Evolutionary conservation across 2,888 invertebrate species (phyloP).

Genomic region (Drosophila parthenogenetica): DNA sequence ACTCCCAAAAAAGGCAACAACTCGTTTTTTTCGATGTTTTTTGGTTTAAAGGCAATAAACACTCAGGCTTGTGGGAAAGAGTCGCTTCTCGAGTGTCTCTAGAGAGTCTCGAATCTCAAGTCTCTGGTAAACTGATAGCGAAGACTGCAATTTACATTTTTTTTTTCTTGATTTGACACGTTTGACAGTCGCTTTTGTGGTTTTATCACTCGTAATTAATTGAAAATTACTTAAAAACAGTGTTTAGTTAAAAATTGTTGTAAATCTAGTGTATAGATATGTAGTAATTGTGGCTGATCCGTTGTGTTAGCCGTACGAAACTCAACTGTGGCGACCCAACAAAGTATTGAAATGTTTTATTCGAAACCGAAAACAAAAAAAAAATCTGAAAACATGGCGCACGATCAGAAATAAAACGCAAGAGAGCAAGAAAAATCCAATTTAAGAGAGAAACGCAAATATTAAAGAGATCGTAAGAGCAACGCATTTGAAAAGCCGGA

Average conservation of each 20-base stretch:
- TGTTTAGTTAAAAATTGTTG: constrained; percentile 31
- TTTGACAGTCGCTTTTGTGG: constrained; percentile 61
- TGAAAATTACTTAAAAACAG: constrained; percentile 41
- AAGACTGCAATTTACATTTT: constrained; percentile 40
- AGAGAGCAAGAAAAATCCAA: constrained; percentile 40
- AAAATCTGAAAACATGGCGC: constrained; percentile 63
- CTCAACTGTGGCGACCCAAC: constrained; percentile 71
- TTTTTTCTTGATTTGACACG: constrained; percentile 53
- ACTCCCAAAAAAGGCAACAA: constrained; percentile 45
- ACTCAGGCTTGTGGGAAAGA: constrained; percentile 26
- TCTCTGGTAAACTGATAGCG: constrained; percentile 66
- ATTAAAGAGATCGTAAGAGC: constrained; percentile 21
- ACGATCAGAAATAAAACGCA: constrained; percentile 72
- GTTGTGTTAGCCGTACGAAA: constrained; percentile 71
- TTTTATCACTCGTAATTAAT: constrained; percentile 36
- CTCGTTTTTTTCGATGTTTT: constrained; percentile 37
- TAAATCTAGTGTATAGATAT: constrained; percentile 5
- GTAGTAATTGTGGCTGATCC: constrained; percentile 52
- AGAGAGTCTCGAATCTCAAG: constrained; percentile 35
- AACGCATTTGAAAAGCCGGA: constrained; percentile 55
- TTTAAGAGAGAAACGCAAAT: constrained; percentile 20
- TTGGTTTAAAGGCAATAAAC: constrained; percentile 2
- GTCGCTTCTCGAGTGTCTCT: constrained; percentile 29
- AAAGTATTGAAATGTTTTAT: constrained; percentile 77
- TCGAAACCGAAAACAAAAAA: constrained; percentile 28